Evolutionary conservation across 1,140 invertebrate genomes (phyloP).

Genomic region (Calephelis virginiensis): DNA sequence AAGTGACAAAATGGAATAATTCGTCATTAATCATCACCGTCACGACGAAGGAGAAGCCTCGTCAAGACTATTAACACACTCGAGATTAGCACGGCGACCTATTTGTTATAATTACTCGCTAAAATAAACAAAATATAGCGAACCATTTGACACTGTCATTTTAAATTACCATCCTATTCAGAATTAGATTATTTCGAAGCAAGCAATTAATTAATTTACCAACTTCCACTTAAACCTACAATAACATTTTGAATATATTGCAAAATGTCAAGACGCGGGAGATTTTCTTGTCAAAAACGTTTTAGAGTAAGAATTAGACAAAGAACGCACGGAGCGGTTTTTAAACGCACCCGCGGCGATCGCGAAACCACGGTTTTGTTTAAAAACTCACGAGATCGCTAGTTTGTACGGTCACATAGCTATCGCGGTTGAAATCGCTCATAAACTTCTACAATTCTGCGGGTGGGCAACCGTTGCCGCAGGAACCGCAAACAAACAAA

Average conservation of each 20-base stretch:
- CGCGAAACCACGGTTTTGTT: too few relatives aligned
- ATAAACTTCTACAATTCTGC: too few relatives aligned
- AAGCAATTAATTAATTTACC: slow-evolving; percentile 45
- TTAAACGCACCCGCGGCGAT: too few relatives aligned
- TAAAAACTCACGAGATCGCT: too few relatives aligned
- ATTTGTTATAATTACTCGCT: slow-evolving; percentile 58
- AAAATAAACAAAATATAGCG: slow-evolving; percentile 56
- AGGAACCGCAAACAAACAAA: too few relatives aligned
- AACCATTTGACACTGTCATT: slow-evolving; percentile 59
- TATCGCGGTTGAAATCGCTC: too few relatives aligned
- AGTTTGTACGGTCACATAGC: too few relatives aligned
- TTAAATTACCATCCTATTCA: slow-evolving; percentile 43
- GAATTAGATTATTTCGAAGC: slow-evolving; percentile 38
- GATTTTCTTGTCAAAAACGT: neutral
- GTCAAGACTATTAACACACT: slow-evolving; percentile 39
- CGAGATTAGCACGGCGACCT: slow-evolving; percentile 44
- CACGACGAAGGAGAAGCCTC: slow-evolving; percentile 29
- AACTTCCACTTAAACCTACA: slow-evolving; percentile 32
- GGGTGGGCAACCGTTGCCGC: too few relatives aligned
- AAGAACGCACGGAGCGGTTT: too few relatives aligned
- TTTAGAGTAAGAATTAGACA: neutral
- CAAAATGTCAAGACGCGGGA: too few relatives aligned
- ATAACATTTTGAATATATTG: neutral
- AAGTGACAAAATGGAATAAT: slow-evolving; percentile 29
- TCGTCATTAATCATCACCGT: slow-evolving; percentile 31